Evolutionary conservation across 2,113 vertebrate species (phyloP).

Genomic region (Rostratula benghalensis): DNA sequence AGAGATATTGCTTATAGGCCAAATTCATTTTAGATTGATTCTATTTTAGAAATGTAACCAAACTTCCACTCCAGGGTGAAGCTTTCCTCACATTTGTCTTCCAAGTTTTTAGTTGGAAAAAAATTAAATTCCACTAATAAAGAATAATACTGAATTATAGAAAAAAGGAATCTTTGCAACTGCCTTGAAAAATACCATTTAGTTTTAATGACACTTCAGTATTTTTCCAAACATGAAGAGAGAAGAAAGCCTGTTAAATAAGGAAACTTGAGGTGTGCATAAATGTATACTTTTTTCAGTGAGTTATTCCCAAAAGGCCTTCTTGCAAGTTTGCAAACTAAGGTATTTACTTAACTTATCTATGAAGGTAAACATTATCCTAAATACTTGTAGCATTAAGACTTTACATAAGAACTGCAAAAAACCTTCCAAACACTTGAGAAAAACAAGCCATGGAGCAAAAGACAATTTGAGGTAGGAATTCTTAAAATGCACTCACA

Average conservation of each 20-base stretch:
- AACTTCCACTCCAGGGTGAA: not conserved
- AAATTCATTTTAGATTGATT: not conserved
- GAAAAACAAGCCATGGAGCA: not conserved
- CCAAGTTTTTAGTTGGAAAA: not conserved
- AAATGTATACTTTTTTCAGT: not conserved
- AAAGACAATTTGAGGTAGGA: not conserved
- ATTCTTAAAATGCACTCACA: not conserved
- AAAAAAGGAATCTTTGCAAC: not conserved
- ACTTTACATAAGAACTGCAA: not conserved
- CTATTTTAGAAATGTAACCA: not conserved
- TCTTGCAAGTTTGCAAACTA: not conserved
- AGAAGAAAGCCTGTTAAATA: not conserved
- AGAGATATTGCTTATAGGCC: not conserved
- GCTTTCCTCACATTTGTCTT: not conserved
- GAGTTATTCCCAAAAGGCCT: not conserved
- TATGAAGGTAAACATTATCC: not conserved
- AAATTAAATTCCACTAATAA: not conserved
- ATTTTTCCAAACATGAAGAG: not conserved
- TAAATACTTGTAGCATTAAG: not conserved
- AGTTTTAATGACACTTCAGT: not conserved
- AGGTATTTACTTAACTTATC: constrained; percentile 18
- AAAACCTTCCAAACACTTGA: not conserved
- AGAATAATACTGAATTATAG: not conserved
- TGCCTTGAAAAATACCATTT: not conserved
- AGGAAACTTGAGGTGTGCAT: not conserved